Evolutionary conservation across 2,888 invertebrate genomes (phyloP).

Genomic region (Miltochrista miniata): DNA sequence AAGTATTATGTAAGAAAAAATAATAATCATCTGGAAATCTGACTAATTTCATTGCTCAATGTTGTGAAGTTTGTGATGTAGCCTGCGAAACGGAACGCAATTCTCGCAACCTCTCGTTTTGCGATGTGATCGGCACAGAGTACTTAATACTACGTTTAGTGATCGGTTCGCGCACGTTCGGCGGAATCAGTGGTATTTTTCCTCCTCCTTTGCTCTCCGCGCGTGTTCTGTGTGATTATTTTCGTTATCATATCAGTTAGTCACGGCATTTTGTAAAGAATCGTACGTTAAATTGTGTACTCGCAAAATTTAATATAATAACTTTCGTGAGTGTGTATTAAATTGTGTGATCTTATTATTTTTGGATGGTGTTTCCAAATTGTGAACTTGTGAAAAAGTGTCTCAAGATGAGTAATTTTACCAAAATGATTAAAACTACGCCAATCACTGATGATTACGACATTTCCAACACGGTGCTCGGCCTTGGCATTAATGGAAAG

Average conservation of each 20-base stretch:
- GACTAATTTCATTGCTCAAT: no score
- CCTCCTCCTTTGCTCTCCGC: not conserved
- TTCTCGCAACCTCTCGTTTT: no score
- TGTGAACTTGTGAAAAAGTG: conserved; percentile 28
- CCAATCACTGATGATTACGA: conserved; percentile 95
- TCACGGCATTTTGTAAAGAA: conserved; percentile 7
- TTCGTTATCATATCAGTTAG: conserved; percentile 4
- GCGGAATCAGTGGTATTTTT: no score
- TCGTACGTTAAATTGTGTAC: conserved; percentile 5
- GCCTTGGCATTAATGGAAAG: conserved; percentile 99
- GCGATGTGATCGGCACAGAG: no score
- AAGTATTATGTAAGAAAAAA: no score
- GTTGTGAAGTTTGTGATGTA: no score
- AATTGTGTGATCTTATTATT: conserved; percentile 41
- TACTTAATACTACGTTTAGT: no score
- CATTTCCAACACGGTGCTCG: conserved; percentile 96
- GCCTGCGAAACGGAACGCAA: no score
- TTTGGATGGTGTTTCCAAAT: conserved; percentile 36
- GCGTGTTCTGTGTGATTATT: conserved; percentile 9
- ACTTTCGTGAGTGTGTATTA: conserved; percentile 30
- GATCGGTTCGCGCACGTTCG: no score
- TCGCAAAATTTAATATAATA: conserved; percentile 4
- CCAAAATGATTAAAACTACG: conserved; percentile 87
- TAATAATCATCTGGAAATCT: no score
- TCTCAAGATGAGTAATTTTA: conserved; percentile 67